Percentiles rank a stretch among this genome's conserved stretches.
Evolutionary conservation across 2,888 invertebrate genomes (phyloP).

Genomic region (Ypsolopha sequella): DNA sequence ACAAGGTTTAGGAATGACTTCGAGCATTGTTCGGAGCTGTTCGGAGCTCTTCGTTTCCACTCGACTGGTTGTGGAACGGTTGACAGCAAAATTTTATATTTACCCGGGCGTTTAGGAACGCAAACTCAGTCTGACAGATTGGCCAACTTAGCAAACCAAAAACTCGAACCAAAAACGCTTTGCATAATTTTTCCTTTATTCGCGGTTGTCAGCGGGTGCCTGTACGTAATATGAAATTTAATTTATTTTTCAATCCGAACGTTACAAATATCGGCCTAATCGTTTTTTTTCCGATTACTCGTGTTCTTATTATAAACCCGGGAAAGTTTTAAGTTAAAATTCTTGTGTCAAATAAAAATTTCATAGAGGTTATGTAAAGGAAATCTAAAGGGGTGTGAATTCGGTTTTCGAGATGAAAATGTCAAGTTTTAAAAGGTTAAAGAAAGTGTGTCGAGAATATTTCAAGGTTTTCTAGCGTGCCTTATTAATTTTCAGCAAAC

Average conservation of each 20-base stretch:
- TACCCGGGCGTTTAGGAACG: too few species aligned
- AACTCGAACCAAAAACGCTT: too few species aligned
- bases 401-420: conserved; percentile 14
- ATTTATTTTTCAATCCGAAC: not conserved
- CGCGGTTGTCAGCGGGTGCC: conserved; percentile 41
- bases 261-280: not conserved
- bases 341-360: conserved; percentile 7
- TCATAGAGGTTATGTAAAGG: conserved; percentile 46
- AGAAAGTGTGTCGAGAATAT: conserved; percentile 20
- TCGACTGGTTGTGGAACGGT: too few species aligned
- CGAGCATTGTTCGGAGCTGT: too few species aligned
- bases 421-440: conserved; percentile 12
- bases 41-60: too few species aligned
- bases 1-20: too few species aligned
- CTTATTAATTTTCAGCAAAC: conserved; percentile 42
- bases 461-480: conserved; percentile 16
- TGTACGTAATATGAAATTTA: conserved; percentile 33
- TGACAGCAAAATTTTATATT: too few species aligned
- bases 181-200: conserved; percentile 52
- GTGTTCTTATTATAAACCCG: not conserved
- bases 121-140: not conserved
- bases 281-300: not conserved
- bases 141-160: not conserved
- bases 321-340: conserved; percentile 14
- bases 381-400: conserved; percentile 12